Conservation (phyloP, 2,797 vertebrate genomes). For the Dipus sagitta region DNA sequence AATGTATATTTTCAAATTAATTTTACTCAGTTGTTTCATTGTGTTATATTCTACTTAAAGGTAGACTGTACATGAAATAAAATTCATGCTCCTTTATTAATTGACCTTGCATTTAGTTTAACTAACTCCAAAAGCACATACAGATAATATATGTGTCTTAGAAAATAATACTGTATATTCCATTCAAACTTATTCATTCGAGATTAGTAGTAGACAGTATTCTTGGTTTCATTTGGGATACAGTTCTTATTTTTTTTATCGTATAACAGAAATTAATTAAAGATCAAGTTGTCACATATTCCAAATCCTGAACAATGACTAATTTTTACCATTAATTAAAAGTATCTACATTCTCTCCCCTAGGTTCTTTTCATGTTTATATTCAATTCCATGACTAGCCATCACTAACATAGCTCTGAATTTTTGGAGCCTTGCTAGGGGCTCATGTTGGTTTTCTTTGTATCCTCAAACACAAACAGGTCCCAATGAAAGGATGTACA, state of each 20-base stretch:
- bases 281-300: slow-evolving; percentile 8
- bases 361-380: neutral
- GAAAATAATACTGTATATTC: neutral
- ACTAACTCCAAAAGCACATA: slow-evolving; percentile 34
- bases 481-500: neutral
- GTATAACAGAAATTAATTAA: slow-evolving; percentile 18
- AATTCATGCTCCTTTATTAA: slow-evolving; percentile 11
- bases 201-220: slow-evolving; percentile 5
- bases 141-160: neutral
- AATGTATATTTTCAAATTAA: slow-evolving; percentile 58
- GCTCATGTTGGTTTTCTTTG: neutral
- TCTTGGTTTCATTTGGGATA: slow-evolving; percentile 34
- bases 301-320: neutral
- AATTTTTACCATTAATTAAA: slow-evolving; percentile 4
- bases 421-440: neutral
- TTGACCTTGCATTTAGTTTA: slow-evolving; percentile 41
- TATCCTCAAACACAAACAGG: neutral
- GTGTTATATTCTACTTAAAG: slow-evolving; percentile 29
- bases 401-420: neutral
- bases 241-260: neutral
- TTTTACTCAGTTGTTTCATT: slow-evolving; percentile 31
- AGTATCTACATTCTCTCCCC: neutral
- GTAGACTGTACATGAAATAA: neutral
- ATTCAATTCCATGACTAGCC: neutral
- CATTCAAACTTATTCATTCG: neutral